Percentiles rank a stretch among this genome's conserved stretches.
phyloP scores from a whole-genome alignment of 2,113 vertebrate genomes.

The Cryptoleucopteryx plumbea region DNA sequence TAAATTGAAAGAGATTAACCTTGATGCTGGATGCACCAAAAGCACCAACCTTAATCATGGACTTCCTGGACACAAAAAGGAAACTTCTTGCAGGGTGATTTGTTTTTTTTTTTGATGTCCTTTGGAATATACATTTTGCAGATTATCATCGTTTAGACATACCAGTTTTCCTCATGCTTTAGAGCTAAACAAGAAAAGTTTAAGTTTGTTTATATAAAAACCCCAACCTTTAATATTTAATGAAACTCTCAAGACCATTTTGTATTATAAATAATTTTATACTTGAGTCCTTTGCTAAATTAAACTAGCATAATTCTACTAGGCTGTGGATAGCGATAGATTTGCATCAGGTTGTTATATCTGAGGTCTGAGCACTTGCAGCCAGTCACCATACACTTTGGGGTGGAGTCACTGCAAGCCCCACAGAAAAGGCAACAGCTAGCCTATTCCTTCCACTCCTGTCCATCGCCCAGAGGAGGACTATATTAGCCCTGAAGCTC shows the following conservation, averaged over 20 bases:
- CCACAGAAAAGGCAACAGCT: not conserved
- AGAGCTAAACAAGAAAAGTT: not conserved
- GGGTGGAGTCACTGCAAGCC: not conserved
- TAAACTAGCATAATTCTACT: not conserved
- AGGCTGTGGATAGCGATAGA: not conserved
- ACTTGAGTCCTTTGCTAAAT: not conserved
- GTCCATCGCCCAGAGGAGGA: rapidly evolving
- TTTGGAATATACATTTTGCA: not conserved
- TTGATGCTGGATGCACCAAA: not conserved
- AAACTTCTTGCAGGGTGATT: not conserved
- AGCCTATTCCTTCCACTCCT: not conserved
- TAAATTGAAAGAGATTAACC: not conserved
- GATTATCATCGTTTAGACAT: not conserved
- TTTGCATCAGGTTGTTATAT: not conserved
- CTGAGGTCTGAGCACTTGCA: not conserved
- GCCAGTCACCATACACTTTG: not conserved
- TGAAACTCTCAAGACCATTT: not conserved
- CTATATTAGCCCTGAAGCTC: not conserved
- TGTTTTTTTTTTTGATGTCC: not conserved
- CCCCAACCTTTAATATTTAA: not conserved
- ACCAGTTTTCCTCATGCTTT: not conserved
- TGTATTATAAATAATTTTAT: not conserved
- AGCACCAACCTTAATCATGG: not conserved
- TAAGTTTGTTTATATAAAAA: not conserved
- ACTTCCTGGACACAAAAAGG: not conserved